Evolutionary conservation across 2,888 invertebrate species (phyloP), one percentile per base, ranked within the genome.

Genomic region (Myathropa florea): DNA sequence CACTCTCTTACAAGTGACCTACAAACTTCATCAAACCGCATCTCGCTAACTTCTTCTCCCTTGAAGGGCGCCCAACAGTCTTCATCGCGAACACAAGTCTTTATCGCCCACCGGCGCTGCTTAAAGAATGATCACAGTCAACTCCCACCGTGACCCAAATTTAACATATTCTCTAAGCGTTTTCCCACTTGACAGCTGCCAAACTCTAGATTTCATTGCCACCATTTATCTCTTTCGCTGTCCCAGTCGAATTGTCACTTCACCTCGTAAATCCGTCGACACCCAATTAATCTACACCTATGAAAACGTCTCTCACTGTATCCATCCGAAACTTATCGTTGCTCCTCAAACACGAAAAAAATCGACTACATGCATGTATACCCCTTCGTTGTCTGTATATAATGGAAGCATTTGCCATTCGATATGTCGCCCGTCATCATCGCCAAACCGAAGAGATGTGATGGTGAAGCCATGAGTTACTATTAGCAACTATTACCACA

Each of bases 401-500:
- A 33, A 33, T 33, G n/a, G 18, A 46, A n/a, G 18, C 46, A 18
- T 46, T 46, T 18, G 46, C 46, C 7, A 18, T 63, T 75, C 24
- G 63, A 70, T 68, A 68, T 73, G 80, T 60, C 60, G 72, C 72
- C 53, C 33, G 24, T 33, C 36, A 61, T 61, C 70, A 53, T 57
- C 59, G 21, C 18, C 21, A 10, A 36, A 60, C 59, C n/a, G n/a
- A n/a, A 60, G 64, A 76, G 30, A 64, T 33, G 24, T 14, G 61
- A 12, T 26, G 61, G 36, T 33, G 30, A 60, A 46, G 61, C 57
- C 61, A 24, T 57, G 57, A n/a, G 18, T 30, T 78, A 83, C 83
- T 75, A 80, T 80, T 84, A 76, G 83, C 83, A 83, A 83, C 83
- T 79, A 79, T 83, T 79, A 83, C 63, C 83, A 71, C 75, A 80